Base-by-base conservation (phyloP, 2,797 vertebrate species). In the Hoplostethus mediterraneus region DNA sequence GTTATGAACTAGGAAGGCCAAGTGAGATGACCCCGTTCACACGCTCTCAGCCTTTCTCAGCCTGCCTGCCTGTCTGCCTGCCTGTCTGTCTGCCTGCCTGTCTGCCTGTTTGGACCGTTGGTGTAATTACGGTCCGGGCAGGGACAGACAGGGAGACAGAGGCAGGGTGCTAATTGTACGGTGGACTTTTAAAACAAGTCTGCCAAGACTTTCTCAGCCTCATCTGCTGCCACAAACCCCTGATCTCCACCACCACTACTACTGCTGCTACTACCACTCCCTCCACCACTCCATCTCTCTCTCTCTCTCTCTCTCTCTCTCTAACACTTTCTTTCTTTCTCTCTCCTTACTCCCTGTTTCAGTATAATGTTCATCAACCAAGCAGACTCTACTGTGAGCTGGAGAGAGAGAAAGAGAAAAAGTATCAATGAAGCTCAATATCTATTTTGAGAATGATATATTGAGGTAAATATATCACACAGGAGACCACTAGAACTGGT, bases 131-230 rank as follows among this genome's bases (percentile, higher is more conserved):
- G 4, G 25, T 63, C 73, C 82, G 71, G 42, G 73, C 72, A 65
- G 67, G 38, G 82, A 80, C 68, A 64, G 67, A 79, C 48, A 52
- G 70, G 73, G 72, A 86, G 77, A 77, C 80, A 75, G 78, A 79
- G 66, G 67, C 65, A 36, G 44, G 36, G 67, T 63, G 71, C 70
- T 89, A 85, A 89, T 88, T 90, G 84, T 67, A 85, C 48, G 44
- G 63, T 81, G 69, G 77, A 80, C 76, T 75, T 57, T 79, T 81
- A 80, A 86, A 87, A 65, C 48, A 47, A 71, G 62, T 71, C 73
- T 85, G 85, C 70, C 74, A 76, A 74, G 66, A 74, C 67, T 45
- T 70, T 80, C 76, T 67, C 63, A 25, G 67, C 61, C 61, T 85
- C 73, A 63, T 83, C 73, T 71, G 81, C 63, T 56, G 69, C 75